These are phyloP conservation scores for Cossypha caffra DNA, from an alignment of 2,797 vertebrate species.

Conservation along the genomic window DNA sequence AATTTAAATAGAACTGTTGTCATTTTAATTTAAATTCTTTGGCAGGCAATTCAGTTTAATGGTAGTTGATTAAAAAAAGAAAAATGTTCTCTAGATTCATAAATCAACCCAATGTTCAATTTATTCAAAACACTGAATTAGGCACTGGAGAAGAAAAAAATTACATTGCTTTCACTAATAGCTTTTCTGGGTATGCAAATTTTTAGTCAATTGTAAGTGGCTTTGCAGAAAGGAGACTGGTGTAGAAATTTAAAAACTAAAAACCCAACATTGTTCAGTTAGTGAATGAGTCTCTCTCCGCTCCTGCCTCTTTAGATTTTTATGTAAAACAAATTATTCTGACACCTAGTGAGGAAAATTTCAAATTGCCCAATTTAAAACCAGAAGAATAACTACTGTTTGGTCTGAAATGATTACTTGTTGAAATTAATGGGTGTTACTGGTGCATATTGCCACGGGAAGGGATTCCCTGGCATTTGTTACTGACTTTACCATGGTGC, in stretches of 20 bases:
- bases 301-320: background rate
- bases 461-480: background rate
- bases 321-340: conserved; percentile 4
- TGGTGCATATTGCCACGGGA: background rate
- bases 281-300: background rate
- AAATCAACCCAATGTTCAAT: background rate
- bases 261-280: background rate
- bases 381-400: background rate
- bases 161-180: background rate
- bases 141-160: background rate
- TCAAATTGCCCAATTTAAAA: background rate
- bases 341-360: conserved; percentile 10
- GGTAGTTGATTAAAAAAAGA: background rate
- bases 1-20: background rate
- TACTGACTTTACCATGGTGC: background rate
- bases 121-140: conserved; percentile 20
- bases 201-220: background rate
- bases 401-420: background rate
- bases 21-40: conserved; percentile 19
- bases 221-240: background rate
- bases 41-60: background rate
- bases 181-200: conserved; percentile 12
- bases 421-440: background rate
- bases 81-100: background rate
- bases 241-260: background rate